Conservation (phyloP, 2,888 invertebrate species). For the Cryptops parisi region DNA sequence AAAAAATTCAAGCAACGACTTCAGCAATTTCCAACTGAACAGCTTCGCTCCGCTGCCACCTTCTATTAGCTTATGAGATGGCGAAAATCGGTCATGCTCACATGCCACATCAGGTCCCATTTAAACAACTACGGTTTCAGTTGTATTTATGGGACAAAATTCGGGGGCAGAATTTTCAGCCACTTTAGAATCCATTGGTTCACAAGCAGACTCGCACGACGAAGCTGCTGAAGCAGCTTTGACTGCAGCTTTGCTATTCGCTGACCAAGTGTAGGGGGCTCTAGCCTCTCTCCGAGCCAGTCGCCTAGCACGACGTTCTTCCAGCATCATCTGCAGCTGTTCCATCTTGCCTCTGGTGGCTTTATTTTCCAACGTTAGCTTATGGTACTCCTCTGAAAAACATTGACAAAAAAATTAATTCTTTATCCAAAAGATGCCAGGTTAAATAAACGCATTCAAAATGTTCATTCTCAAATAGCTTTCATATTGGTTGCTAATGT, state of each 20-base stretch:
- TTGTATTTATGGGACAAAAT: conserved; percentile 1
- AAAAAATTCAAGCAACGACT: no score
- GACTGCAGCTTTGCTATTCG: conserved; percentile 7
- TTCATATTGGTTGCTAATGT: no score
- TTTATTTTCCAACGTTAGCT: conserved; percentile 52
- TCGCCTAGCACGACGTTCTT: conserved; percentile 56
- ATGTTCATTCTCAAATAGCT: no score
- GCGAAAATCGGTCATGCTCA: no score
- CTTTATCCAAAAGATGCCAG: background rate
- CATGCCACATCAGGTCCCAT: no score
- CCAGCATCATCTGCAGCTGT: conserved; percentile 74
- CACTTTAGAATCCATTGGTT: background rate
- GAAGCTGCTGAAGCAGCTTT: background rate
- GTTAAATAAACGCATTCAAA: background rate
- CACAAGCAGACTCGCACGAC: background rate
- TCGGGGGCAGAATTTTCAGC: conserved; percentile 1
- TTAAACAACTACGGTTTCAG: conserved; percentile 10
- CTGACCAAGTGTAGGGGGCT: conserved; percentile 26
- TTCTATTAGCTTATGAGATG: no score
- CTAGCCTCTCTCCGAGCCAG: conserved; percentile 52
- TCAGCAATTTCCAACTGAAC: no score
- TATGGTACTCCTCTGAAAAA: conserved; percentile 21
- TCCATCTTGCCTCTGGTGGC: conserved; percentile 75
- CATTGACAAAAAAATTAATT: background rate
- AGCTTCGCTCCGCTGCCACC: no score